These are phyloP conservation scores for Phragmatobia fuliginosa DNA, from an alignment of 2,888 invertebrate species.

Conservation along the genomic window DNA sequence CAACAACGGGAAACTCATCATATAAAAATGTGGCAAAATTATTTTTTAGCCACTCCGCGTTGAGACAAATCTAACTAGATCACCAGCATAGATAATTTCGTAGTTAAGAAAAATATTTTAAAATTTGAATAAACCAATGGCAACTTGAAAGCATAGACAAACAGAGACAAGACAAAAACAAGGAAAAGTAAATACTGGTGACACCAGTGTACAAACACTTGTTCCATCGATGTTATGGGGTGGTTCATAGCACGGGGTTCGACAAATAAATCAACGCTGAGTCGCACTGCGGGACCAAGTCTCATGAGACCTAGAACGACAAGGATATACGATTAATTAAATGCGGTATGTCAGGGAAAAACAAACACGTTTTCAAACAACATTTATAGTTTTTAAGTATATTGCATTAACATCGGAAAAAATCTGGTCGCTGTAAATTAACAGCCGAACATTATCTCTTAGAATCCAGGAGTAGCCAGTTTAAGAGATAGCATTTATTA, in stretches of 20 bases:
- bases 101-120: background rate
- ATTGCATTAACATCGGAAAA: background rate
- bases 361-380: background rate
- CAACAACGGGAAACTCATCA: too few species aligned
- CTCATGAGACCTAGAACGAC: constrained; percentile 59
- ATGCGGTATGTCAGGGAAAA: constrained; percentile 28
- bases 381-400: too few species aligned
- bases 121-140: constrained; percentile 38
- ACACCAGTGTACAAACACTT: constrained; percentile 68
- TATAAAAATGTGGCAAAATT: too few species aligned
- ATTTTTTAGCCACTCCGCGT: too few species aligned
- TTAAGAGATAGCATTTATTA: too few species aligned
- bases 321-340: constrained; percentile 24
- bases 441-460: too few species aligned
- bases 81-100: too few species aligned
- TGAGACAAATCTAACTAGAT: too few species aligned
- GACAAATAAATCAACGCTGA: constrained; percentile 75
- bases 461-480: too few species aligned
- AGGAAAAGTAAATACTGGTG: constrained; percentile 67
- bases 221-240: constrained; percentile 40
- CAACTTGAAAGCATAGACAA: constrained; percentile 39
- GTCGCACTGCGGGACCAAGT: constrained; percentile 59
- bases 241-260: constrained; percentile 31
- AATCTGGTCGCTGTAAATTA: too few species aligned
- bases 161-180: constrained; percentile 55